Conservation (phyloP, 2,888 invertebrate genomes). For the Hirtodrosophila trivittata region DNA sequence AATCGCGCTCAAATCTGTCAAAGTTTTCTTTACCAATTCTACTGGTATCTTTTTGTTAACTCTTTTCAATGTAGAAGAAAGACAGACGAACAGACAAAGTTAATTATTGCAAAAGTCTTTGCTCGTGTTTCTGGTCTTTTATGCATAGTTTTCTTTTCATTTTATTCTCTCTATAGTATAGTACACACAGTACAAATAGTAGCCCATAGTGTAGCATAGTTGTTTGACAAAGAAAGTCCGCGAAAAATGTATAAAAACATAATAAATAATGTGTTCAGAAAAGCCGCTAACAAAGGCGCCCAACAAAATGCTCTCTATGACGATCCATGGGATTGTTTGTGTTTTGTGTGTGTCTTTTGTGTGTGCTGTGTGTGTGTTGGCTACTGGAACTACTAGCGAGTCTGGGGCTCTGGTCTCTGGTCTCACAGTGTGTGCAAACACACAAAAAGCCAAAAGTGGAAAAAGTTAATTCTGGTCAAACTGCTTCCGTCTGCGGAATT, state of each 20-base stretch:
- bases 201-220: too few species aligned
- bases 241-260: conserved; percentile 42
- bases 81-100: conserved; percentile 44
- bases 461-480: conserved; percentile 74
- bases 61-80: conserved; percentile 45
- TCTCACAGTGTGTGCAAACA: conserved; percentile 14
- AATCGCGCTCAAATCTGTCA: conserved; percentile 54
- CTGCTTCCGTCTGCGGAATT: conserved; percentile 71
- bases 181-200: background rate
- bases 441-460: conserved; percentile 59
- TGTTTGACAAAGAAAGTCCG: conserved; percentile 67
- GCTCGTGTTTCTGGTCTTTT: conserved; percentile 35
- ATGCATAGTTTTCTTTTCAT: conserved; percentile 48
- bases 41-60: conserved; percentile 26
- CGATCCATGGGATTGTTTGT: conserved; percentile 30
- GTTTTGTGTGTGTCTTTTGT: conserved; percentile 7
- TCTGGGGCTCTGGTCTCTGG: too few species aligned
- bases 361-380: conserved; percentile 11
- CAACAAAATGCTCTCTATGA: conserved; percentile 44
- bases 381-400: conserved; percentile 28
- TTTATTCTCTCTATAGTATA: conserved; percentile 7
- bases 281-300: conserved; percentile 65
- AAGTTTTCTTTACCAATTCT: too few species aligned
- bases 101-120: conserved; percentile 58
- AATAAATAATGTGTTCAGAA: conserved; percentile 73